phyloP scores from a whole-genome alignment of 2,888 invertebrate species.

The Bellardia pandia region DNA sequence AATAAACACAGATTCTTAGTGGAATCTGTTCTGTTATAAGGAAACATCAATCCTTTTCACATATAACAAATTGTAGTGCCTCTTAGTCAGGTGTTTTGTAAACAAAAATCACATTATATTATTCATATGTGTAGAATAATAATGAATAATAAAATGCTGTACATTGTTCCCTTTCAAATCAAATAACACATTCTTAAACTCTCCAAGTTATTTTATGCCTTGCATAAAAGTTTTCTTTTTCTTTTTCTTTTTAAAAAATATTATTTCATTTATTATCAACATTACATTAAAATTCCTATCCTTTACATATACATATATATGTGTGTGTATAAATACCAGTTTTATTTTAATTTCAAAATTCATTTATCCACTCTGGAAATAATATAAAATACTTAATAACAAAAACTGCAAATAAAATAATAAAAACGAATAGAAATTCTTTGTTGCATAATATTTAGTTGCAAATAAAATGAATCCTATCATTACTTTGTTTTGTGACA shows the following conservation, averaged over 20 bases:
- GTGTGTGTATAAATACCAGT: neutral
- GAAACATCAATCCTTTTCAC: too few species aligned
- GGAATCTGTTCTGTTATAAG: too few species aligned
- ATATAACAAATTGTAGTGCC: too few species aligned
- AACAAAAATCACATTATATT: too few species aligned
- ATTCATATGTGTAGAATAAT: too few species aligned
- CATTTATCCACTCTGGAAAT: constrained; percentile 13
- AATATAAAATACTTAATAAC: neutral
- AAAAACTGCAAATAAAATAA: neutral
- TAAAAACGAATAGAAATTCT: constrained; percentile 34
- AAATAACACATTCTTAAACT: too few species aligned
- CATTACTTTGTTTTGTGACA: constrained; percentile 67
- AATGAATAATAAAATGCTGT: too few species aligned
- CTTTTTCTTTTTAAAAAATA: neutral
- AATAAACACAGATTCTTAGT: too few species aligned
- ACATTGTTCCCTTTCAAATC: too few species aligned
- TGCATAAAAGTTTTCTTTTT: too few species aligned
- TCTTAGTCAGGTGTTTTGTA: too few species aligned
- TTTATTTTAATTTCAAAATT: constrained; percentile 5
- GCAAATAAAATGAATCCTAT: constrained; percentile 66
- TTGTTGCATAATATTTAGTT: constrained; percentile 61
- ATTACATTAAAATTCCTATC: neutral
- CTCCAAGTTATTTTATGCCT: too few species aligned
- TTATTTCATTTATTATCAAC: neutral
- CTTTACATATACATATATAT: neutral